A percentile compares a stretch with the other conserved stretches of the same genome.
Conservation (phyloP, 2,797 vertebrate genomes). For the Hippoglossus hippoglossus region DNA sequence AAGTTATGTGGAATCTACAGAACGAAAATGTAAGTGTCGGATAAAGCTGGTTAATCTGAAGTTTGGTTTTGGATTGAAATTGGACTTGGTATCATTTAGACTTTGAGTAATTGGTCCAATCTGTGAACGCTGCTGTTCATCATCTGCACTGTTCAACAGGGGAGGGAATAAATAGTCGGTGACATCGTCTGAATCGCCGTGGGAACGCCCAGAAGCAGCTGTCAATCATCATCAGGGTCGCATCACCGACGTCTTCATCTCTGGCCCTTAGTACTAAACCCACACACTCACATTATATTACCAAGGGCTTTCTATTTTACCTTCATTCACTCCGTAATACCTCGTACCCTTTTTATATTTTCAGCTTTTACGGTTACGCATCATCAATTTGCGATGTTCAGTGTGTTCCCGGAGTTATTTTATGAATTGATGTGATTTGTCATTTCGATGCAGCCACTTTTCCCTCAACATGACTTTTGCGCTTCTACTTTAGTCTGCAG, state of each 20-base stretch:
- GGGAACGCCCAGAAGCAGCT: conserved; percentile 46
- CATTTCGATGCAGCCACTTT: too few species aligned
- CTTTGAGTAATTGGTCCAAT: conserved; percentile 11
- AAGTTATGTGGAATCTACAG: not conserved
- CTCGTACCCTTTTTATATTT: not conserved
- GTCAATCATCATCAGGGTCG: conserved; percentile 51
- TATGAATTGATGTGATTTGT: not conserved
- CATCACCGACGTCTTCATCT: conserved; percentile 8
- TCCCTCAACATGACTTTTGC: too few species aligned
- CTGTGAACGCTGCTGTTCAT: conserved; percentile 10
- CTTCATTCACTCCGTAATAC: too few species aligned
- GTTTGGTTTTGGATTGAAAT: not conserved
- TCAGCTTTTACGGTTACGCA: not conserved
- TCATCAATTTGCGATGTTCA: not conserved
- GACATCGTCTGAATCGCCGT: conserved; percentile 47
- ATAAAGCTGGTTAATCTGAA: not conserved
- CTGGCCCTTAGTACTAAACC: not conserved
- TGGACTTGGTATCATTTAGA: conserved; percentile 1
- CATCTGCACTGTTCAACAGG: conserved; percentile 6
- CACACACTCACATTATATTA: not conserved
- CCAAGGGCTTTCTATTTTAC: not conserved
- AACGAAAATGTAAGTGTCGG: not conserved
- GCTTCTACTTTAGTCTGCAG: too few species aligned
- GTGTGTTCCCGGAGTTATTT: not conserved
- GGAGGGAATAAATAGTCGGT: conserved; percentile 28